phyloP scores from a whole-genome alignment of 2,113 vertebrate genomes.

The Rana temporaria region DNA sequence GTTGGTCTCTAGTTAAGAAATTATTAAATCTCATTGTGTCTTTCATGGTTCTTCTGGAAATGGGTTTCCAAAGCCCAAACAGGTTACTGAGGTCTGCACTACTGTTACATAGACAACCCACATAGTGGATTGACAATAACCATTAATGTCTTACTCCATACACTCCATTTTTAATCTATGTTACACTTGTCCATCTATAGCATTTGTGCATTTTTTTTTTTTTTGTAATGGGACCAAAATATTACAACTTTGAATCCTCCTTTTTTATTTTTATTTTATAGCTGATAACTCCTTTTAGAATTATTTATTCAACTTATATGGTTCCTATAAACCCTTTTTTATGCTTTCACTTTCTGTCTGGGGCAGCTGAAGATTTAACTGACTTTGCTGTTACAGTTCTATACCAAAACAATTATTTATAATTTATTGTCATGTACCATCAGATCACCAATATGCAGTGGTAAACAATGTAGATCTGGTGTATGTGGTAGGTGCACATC shows the following conservation, averaged over 20 bases:
- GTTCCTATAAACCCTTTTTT: neutral
- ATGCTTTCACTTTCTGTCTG: conserved; percentile 10
- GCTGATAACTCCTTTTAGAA: neutral
- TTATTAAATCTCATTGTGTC: no score
- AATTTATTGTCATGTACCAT: conserved; percentile 17
- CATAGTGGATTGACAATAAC: no score
- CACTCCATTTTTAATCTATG: no score
- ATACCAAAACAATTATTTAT: conserved; percentile 30
- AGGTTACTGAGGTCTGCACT: no score
- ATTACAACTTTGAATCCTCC: neutral
- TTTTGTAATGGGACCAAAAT: conserved; percentile 27
- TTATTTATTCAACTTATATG: neutral
- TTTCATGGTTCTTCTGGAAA: no score
- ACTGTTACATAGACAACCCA: no score
- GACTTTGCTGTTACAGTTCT: conserved; percentile 33
- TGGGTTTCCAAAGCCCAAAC: no score
- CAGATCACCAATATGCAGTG: neutral
- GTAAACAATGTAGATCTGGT: neutral
- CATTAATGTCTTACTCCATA: no score
- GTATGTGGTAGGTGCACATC: neutral
- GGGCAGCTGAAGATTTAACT: neutral
- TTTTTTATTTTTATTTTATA: neutral
- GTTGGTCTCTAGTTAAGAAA: no score
- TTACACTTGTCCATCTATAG: no score
- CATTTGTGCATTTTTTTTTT: no score